Evolutionary conservation across 53 echinoderm and acorn worm genomes (phyloP).

Genomic region (Astropecten irregularis): DNA sequence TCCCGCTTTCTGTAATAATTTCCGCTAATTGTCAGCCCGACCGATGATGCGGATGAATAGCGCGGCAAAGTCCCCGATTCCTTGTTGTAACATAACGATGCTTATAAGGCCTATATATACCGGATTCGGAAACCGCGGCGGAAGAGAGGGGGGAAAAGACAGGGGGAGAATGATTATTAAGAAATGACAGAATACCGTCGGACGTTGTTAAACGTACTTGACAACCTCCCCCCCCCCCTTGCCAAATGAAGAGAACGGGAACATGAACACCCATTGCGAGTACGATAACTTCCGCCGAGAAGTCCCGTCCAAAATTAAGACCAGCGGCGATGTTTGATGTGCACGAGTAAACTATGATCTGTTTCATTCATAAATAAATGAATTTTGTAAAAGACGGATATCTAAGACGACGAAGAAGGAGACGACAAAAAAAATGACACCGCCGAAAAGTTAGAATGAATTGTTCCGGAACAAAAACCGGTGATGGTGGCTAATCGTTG

Average conservation of each 20-base stretch:
- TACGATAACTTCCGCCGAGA: background rate
- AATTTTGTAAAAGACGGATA: too few relatives aligned
- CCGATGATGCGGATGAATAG: background rate
- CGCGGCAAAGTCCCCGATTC: background rate
- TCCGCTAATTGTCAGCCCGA: slow-evolving; percentile 6
- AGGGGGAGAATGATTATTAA: background rate
- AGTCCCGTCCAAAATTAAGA: background rate
- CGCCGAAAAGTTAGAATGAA: slow-evolving; percentile 49
- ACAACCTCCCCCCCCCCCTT: too few relatives aligned
- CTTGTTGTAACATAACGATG: too few relatives aligned
- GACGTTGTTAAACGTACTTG: background rate
- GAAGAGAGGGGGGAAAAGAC: background rate
- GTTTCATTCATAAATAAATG: slow-evolving; percentile 46
- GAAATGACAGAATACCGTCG: background rate
- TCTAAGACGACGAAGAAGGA: too few relatives aligned
- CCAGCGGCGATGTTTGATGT: slow-evolving; percentile 30
- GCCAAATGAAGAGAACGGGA: slow-evolving; percentile 19
- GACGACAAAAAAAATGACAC: background rate
- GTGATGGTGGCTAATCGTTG: slow-evolving; percentile 41
- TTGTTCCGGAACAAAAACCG: slow-evolving; percentile 24
- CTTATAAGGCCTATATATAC: too few relatives aligned
- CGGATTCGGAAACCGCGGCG: too few relatives aligned
- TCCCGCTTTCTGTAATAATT: background rate
- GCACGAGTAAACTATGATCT: slow-evolving; percentile 14
- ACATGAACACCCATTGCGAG: background rate